A percentile compares a stretch with the other conserved stretches of the same genome.
Conservation (phyloP, 2,888 invertebrate species). For the Oscheius sp. region DNA sequence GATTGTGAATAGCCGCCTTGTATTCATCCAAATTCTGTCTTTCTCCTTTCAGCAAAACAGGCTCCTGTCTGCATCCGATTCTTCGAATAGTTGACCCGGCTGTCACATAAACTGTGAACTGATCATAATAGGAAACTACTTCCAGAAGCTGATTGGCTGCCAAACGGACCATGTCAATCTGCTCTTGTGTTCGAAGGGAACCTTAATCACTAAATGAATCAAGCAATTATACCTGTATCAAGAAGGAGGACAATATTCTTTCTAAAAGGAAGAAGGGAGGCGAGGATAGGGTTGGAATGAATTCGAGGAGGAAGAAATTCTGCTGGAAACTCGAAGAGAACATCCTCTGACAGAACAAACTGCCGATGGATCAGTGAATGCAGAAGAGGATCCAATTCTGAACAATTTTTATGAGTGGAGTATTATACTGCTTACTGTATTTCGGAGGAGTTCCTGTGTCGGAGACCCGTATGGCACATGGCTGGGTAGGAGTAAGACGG, state of each 20-base stretch:
- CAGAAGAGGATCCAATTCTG: constrained; percentile 3
- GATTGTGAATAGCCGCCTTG: constrained; percentile 6
- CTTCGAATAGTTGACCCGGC: not conserved
- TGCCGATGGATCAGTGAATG: constrained; percentile 18
- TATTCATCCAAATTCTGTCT: constrained; percentile 7
- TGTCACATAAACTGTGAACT: not conserved
- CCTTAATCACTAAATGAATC: not conserved
- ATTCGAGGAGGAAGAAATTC: constrained; percentile 27
- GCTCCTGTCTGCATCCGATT: not conserved
- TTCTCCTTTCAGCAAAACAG: not conserved
- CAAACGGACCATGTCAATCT: constrained; percentile 16
- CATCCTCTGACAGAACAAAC: constrained; percentile 20
- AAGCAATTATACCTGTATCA: constrained; percentile 11
- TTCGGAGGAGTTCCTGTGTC: constrained; percentile 24
- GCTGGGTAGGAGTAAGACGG: not conserved
- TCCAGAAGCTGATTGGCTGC: constrained; percentile 10
- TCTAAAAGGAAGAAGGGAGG: not conserved
- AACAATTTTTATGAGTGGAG: not conserved
- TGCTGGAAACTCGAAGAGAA: constrained; percentile 28
- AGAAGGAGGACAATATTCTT: constrained; percentile 19
- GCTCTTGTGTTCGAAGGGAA: constrained; percentile 10
- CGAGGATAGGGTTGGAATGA: constrained; percentile 18
- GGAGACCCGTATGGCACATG: constrained; percentile 17
- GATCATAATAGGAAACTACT: not conserved
- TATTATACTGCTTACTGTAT: constrained; percentile 9